Evolutionary conservation across 2,888 invertebrate genomes (phyloP), one percentile per base, ranked within the genome.

Genomic region (Agapostemon virescens): DNA sequence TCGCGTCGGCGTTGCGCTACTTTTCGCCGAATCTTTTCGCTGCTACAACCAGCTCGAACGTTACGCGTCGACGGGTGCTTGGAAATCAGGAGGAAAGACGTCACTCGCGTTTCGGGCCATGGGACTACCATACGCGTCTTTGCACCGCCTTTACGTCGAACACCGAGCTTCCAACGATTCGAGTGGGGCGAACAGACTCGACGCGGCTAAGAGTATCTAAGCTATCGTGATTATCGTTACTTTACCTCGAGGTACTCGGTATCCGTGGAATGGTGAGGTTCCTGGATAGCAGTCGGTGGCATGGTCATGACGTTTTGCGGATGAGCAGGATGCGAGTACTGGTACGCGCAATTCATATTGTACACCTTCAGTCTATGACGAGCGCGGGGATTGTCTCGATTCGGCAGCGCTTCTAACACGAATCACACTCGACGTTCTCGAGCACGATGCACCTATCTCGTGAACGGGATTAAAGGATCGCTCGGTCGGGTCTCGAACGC

Each of bases 281-380:
- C 90, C 69, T 90, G 91, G 6, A 83, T 81, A 72, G 89, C 86
- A 45, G 86, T 82, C 70, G 90, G 89, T 55, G 88, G 87, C 84
- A 92, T 91, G 40, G 89, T 87, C 89, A 92, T 90, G 45, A 90
- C 88, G 79, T 90, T 90, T 64, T 92, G 92, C 15, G 92, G 91
- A 86, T 92, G 92, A 66, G 89, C 87, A 20, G 89, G 87, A 69
- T 92, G 91, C 45, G 92, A 89, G 78, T 92, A 92, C 83, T 93
- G 92, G 88, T 92, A 92, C 63, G 92, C 92, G 88, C 92, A 92
- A 88, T 92, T 92, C 92, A 92, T 92, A 36, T 79, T 71, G 49
- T 26, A 58, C 55, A 23, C 30, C 42, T 74, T 69, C 36, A 42
- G 63, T 70, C 42, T n/a, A 11, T 0, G 49, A n/a, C n/a, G 49